Percentiles rank a stretch among this genome's conserved stretches.
Conservation (phyloP, 1,140 invertebrate species). For the Triops cancriformis region DNA sequence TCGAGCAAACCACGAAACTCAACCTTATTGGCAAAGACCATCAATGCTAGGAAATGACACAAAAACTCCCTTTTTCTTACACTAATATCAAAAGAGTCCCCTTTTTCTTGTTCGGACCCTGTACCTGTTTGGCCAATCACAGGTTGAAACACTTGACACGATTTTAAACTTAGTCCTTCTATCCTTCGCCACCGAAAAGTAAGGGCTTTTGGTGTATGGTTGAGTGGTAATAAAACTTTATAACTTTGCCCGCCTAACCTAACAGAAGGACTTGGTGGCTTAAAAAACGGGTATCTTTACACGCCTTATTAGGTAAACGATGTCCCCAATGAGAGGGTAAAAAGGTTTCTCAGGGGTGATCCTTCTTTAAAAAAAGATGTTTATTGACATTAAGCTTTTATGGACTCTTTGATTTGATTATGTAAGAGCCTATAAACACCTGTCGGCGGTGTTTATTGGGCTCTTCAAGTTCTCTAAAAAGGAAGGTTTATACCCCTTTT, state of each 20-base stretch:
- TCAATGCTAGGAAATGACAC: too few relatives aligned
- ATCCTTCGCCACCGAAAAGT: not conserved
- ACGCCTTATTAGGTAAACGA: not conserved
- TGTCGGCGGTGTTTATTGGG: not conserved
- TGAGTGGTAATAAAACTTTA: not conserved
- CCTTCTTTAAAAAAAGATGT: not conserved
- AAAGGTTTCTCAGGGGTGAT: not conserved
- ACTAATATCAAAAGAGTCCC: too few relatives aligned
- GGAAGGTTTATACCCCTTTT: not conserved
- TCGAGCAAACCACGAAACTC: too few relatives aligned
- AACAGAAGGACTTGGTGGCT: not conserved
- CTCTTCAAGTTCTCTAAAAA: not conserved
- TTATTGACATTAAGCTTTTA: conserved; percentile 1
- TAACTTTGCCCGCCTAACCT: not conserved
- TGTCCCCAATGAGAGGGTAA: not conserved
- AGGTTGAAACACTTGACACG: not conserved
- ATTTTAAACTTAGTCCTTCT: not conserved
- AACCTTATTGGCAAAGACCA: too few relatives aligned
- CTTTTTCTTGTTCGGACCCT: not conserved
- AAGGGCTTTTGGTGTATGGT: too few relatives aligned
- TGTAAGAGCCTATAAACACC: not conserved
- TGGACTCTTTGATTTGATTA: not conserved
- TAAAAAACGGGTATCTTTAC: not conserved
- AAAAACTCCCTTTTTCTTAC: too few relatives aligned
- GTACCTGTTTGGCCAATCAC: not conserved